These are phyloP conservation scores for Pogona vitticeps DNA, from an alignment of 2,113 vertebrate species.

Conservation along the genomic window DNA sequence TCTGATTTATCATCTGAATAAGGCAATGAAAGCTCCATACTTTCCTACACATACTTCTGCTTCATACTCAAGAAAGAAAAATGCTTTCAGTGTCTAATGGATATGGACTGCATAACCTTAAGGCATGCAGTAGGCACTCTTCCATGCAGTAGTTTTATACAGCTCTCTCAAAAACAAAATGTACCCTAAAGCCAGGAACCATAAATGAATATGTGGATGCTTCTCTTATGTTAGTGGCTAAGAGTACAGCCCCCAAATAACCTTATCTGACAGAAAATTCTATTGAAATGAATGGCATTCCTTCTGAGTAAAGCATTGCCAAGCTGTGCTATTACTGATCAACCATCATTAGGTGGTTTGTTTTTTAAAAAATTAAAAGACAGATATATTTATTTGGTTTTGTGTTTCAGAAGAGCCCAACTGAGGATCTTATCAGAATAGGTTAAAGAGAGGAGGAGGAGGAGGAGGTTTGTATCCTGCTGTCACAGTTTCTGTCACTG, in stretches of 20 bases:
- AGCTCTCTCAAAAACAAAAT: conserved; percentile 3
- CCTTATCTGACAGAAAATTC: not conserved
- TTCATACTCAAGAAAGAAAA: not conserved
- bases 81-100: conserved; percentile 3
- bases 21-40: not conserved
- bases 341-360: not conserved
- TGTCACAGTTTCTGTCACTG: no score
- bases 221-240: not conserved
- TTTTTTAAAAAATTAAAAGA: no score
- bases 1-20: conserved; percentile 11
- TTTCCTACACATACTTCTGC: not conserved
- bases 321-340: not conserved
- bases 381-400: no score
- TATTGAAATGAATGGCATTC: not conserved
- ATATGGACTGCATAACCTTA: not conserved
- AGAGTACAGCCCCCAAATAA: not conserved
- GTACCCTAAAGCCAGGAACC: conserved; percentile 10
- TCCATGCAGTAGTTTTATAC: not conserved
- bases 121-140: not conserved
- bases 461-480: no score
- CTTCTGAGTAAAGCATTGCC: not conserved
- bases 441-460: no score
- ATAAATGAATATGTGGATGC: not conserved
- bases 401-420: no score
- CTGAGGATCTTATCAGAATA: no score